These are phyloP conservation scores for Trialeurodes vaporariorum DNA, from an alignment of 1,140 invertebrate species.

Conservation along the genomic window DNA sequence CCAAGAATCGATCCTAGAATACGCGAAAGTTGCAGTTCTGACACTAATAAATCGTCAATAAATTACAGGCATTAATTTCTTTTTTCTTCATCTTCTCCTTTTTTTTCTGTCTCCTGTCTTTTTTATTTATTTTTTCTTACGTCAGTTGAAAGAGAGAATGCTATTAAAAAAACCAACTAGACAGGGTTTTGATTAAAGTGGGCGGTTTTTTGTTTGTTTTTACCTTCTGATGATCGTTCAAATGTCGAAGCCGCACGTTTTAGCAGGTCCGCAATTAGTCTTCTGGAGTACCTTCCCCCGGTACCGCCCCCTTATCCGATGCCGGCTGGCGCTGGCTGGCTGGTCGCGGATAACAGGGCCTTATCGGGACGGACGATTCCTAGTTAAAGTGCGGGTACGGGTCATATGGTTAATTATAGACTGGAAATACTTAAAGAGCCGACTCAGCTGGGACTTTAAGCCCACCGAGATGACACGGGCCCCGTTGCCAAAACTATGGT, in stretches of 20 bases:
- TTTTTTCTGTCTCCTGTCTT: no score
- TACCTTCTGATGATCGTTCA: neutral
- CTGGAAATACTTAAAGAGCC: no score
- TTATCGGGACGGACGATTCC: no score
- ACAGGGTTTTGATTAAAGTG: neutral
- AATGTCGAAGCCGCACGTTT: neutral
- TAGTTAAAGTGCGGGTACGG: no score
- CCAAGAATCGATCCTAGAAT: no score
- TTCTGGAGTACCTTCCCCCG: neutral
- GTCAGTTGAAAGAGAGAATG: neutral
- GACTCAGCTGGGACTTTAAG: no score
- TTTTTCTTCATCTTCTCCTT: neutral
- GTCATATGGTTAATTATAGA: neutral
- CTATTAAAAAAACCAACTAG: neutral
- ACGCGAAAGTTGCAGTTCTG: no score
- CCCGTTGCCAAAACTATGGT: no score
- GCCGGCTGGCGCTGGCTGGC: no score
- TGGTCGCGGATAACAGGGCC: no score
- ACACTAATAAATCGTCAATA: neutral
- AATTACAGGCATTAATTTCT: neutral
- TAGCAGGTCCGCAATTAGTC: neutral
- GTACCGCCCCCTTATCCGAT: neutral
- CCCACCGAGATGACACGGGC: no score
- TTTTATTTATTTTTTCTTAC: no score
- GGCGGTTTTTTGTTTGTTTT: neutral